Conservation (phyloP, 2,888 invertebrate species). For the Polydrusus tereticollis region DNA sequence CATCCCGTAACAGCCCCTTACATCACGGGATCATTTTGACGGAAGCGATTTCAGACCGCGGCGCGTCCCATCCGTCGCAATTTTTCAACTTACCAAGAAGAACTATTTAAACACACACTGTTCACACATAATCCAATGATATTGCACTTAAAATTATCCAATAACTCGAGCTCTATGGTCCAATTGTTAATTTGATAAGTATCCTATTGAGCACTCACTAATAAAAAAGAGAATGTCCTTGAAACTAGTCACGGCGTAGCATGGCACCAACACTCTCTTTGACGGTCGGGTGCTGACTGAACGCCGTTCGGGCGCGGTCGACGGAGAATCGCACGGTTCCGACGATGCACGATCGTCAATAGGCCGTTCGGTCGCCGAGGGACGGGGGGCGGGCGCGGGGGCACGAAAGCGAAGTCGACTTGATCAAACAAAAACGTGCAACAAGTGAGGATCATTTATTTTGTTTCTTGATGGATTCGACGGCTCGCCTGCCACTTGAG, state of each 20-base stretch:
- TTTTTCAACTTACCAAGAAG: conserved; percentile 20
- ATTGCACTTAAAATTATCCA: conserved; percentile 27
- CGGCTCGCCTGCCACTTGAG: conserved; percentile 14
- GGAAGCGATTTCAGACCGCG: conserved; percentile 17
- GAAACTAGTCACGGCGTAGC: conserved; percentile 38
- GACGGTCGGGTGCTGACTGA: conserved; percentile 39
- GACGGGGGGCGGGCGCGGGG: conserved; percentile 24
- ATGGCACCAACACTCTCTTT: conserved; percentile 27
- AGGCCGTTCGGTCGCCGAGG: conserved; percentile 39
- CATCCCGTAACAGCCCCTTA: too few species aligned
- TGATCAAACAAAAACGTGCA: conserved; percentile 51
- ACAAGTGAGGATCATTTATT: conserved; percentile 51
- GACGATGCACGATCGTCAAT: conserved; percentile 36
- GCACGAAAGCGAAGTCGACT: conserved; percentile 44
- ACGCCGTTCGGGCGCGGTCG: conserved; percentile 45
- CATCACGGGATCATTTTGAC: conserved; percentile 27
- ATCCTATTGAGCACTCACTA: conserved; percentile 21
- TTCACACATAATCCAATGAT: conserved; percentile 26
- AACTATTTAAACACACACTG: conserved; percentile 11
- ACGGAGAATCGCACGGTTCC: conserved; percentile 37
- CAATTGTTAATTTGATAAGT: neutral
- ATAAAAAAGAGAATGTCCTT: conserved; percentile 45
- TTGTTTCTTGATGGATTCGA: conserved; percentile 42
- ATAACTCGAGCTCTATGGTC: neutral
- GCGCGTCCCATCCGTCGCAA: conserved; percentile 8